Percentiles rank a stretch among this genome's conserved stretches.
These are phyloP conservation scores for Geopemphigus sp. DNA, from an alignment of 1,140 invertebrate species.

Conservation along the genomic window DNA sequence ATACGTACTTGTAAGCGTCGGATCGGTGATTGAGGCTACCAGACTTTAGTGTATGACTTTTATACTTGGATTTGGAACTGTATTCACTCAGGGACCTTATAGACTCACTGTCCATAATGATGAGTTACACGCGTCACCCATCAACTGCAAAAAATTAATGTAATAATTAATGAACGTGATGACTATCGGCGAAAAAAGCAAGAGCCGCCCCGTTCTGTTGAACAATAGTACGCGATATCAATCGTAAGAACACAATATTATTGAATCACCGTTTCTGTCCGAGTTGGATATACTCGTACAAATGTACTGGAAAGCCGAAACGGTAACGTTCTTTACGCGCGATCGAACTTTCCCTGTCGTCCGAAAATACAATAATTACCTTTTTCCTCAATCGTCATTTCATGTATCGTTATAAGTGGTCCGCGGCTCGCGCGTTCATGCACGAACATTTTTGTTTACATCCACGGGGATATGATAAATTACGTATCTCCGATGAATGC, in stretches of 20 bases:
- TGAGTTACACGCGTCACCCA: not conserved
- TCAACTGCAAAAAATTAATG: too few species aligned
- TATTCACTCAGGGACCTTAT: conserved; percentile 39
- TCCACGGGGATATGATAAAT: not conserved
- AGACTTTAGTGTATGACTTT: conserved; percentile 29
- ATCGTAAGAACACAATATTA: too few species aligned
- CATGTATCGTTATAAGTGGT: not conserved
- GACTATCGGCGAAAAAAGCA: too few species aligned
- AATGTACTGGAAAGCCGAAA: too few species aligned
- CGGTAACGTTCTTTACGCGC: too few species aligned
- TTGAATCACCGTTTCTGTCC: too few species aligned
- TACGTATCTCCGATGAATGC: not conserved
- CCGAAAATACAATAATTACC: not conserved
- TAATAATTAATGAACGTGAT: too few species aligned
- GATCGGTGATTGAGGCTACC: conserved; percentile 1
- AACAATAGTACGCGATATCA: too few species aligned
- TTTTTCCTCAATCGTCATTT: not conserved
- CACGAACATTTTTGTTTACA: conserved; percentile 8
- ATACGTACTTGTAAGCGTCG: conserved; percentile 25
- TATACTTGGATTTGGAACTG: conserved; percentile 36
- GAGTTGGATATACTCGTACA: too few species aligned
- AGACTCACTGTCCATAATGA: conserved; percentile 46
- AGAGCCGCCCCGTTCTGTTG: too few species aligned
- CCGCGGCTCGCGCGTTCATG: not conserved
- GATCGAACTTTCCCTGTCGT: too few species aligned